Evolutionary conservation across 2,797 vertebrate genomes (phyloP).

Genomic region (Adrianichthys oophorus): DNA sequence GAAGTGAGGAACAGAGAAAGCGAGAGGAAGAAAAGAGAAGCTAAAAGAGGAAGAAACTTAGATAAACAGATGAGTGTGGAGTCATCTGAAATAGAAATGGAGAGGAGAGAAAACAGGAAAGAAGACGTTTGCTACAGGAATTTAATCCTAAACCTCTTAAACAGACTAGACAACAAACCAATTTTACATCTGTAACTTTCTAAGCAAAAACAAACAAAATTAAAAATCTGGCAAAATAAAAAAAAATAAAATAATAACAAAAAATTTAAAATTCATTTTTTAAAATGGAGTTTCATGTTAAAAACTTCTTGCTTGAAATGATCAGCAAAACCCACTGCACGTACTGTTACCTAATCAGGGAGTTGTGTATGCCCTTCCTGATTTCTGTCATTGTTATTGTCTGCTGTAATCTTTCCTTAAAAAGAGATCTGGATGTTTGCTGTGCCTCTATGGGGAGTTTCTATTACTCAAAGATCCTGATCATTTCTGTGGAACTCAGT

Average conservation of each 20-base stretch:
- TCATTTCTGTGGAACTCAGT: constrained; percentile 11
- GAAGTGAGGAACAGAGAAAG: constrained; percentile 27
- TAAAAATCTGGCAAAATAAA: no score
- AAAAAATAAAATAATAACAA: no score
- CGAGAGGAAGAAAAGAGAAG: constrained; percentile 15
- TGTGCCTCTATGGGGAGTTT: constrained; percentile 30
- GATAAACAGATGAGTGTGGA: not conserved
- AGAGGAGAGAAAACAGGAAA: not conserved
- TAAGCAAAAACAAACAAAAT: no score
- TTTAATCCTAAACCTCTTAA: no score
- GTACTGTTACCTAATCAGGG: constrained; percentile 45
- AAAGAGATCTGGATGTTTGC: constrained; percentile 53
- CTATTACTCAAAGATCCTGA: constrained; percentile 39
- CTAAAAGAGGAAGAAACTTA: not conserved
- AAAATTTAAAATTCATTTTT: no score
- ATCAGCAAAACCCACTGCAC: constrained; percentile 3
- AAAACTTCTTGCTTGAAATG: no score
- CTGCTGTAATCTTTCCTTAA: constrained; percentile 46
- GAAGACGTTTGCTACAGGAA: no score
- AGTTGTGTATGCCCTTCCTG: constrained; percentile 33
- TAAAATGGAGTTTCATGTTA: no score
- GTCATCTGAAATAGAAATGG: constrained; percentile 4
- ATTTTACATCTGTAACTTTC: no score
- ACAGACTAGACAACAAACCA: no score
- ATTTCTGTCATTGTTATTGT: constrained; percentile 31